Conservation (phyloP, 2,888 invertebrate species). For the Phoronis australis region DNA sequence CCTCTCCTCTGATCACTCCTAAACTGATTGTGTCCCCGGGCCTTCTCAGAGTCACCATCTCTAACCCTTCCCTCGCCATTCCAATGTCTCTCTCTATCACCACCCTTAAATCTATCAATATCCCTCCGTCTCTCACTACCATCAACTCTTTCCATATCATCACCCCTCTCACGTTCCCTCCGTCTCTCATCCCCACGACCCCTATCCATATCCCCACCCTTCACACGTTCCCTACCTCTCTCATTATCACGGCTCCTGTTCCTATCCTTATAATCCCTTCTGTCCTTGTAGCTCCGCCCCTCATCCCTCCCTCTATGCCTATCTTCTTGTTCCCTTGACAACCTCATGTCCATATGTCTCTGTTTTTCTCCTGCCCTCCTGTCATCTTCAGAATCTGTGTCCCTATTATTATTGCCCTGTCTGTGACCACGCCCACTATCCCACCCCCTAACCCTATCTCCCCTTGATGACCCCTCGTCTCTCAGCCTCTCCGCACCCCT, state of each 20-base stretch:
- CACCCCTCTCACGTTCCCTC: too few relatives aligned
- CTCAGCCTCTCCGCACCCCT: too few relatives aligned
- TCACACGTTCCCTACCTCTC: too few relatives aligned
- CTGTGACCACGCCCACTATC: too few relatives aligned
- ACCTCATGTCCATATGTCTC: slow-evolving; percentile 1
- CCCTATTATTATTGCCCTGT: background rate
- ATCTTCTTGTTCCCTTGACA: too few relatives aligned
- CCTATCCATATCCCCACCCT: too few relatives aligned
- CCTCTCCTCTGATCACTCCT: slow-evolving; percentile 1
- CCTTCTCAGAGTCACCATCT: slow-evolving; percentile 4
- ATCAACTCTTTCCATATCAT: too few relatives aligned
- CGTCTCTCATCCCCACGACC: too few relatives aligned
- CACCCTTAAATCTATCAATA: background rate
- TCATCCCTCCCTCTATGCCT: too few relatives aligned
- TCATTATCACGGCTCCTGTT: slow-evolving; percentile 2
- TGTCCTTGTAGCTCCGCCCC: too few relatives aligned
- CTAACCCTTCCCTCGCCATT: background rate
- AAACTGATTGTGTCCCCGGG: slow-evolving; percentile 1
- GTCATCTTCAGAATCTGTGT: background rate
- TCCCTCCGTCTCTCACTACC: slow-evolving; percentile 1
- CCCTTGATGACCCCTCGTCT: too few relatives aligned
- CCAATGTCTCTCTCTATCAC: background rate
- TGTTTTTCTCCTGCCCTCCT: background rate
- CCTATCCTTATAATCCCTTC: slow-evolving; percentile 4
- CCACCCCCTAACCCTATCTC: too few relatives aligned